Evolutionary conservation across 2,797 vertebrate genomes (phyloP), one percentile per base, ranked within the genome.

Genomic region (Pygocentrus nattereri): DNA sequence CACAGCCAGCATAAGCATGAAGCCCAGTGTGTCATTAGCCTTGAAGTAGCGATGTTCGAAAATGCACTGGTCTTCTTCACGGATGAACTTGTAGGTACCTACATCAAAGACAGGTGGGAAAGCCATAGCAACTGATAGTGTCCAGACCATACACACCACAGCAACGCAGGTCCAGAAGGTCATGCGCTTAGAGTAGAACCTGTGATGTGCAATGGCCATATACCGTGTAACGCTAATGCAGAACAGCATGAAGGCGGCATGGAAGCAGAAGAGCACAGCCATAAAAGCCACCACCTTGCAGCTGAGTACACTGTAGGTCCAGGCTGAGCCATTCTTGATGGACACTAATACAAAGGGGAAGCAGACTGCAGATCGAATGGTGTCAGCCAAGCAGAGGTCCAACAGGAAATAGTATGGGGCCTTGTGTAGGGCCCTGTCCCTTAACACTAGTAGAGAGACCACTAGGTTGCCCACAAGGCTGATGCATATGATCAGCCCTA

Each of bases 1-100:
- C 87, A 96, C 96, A 25, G 96, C 96, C 86, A 97, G 89, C 96
- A 97, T 97, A 78, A 97, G 92, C 96, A 97, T 97, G 91, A 97
- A 97, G 84, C 96, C 96, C 79, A 97, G 90, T 0, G 96, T 97
- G 84, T 97, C 96, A 21, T 97, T 97, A 87, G 96, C 96, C 88
- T 97, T 97, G 90, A 97, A 97, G 90, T 97, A 96, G 88, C 96
- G 96, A 89, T 96, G 96, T 91, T 97, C 96, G 84, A 97, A 97
- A 90, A 96, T 97, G 90, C 96, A 97, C 87, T 97, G 96, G 92
- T 97, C 96, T 90, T 97, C 96, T 89, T 97, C 96, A 0, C 95
- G 95, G 82, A 97, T 97, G 86, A 96, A 97, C 90, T 97, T 97
- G 91, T 97, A 97, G 84, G 96, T 97, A 82, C 96, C 96, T 79